Evolutionary conservation across 37 sponge, comb jelly and placozoan genomes (phyloP), one percentile per base, ranked within the genome.

Genomic region (Chondrilla cf. caribensis): DNA sequence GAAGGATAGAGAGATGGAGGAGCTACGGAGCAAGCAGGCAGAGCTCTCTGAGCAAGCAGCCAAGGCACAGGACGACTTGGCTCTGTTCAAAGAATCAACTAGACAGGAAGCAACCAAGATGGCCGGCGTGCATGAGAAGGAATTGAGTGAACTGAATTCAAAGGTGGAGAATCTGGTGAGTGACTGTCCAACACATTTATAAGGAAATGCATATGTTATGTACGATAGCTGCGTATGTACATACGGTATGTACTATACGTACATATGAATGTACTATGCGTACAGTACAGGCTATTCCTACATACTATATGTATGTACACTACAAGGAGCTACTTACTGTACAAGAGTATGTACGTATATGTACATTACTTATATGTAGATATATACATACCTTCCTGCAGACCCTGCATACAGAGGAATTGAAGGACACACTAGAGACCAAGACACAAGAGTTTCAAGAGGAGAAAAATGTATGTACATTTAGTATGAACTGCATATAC

Each of bases 1-100:
- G 65, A 86, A 82, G 78, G 87, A 86, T 33, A 75, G 78, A 58
- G 79, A 79, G 33, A 31, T 79, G 3, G 79, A 79, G 7, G 79
- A 79, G 79, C 59, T 79, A 2, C 58, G 35, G 15, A 2, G 54
- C 7, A 5, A 44, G 57, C 17, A 21, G 58, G 29, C 79, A 55
- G 7, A 18, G 43, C 65, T 60, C 42, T 2, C 40, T 1, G 65
- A 80, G 26, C 60, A 54, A 65, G 62, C 44, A 9, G 39, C n/a
- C 32, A 26, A 36, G 18, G 58, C 57, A 9, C 38, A 54, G 29
- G 84, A 84, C 22, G 64, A 75, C 1, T 62, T 84, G 60, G 43
- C 11, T 36, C 22, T 36, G 1, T 37, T 38, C 14, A 43, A 76
- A 43, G 51, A 51, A 21, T 21, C 38, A 58, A 58, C 65, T 1